Conservation (phyloP, 2,113 vertebrate genomes). For the Tyrannus savana region DNA sequence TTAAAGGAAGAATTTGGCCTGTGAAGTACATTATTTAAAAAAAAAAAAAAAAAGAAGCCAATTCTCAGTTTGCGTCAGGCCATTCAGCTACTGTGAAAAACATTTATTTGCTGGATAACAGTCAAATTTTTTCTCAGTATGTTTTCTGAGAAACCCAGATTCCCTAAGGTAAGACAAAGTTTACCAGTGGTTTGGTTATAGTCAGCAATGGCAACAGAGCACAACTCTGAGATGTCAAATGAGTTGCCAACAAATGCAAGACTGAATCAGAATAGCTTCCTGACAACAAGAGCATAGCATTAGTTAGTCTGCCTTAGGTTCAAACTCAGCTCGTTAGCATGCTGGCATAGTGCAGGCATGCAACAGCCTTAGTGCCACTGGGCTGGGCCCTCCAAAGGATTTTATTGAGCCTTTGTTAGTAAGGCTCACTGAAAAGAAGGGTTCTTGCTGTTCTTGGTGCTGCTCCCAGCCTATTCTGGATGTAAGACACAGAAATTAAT, state of each 20-base stretch:
- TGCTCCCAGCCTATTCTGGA: background rate
- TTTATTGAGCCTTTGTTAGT: background rate
- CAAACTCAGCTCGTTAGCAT: fast-evolving
- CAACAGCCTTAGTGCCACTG: too few relatives aligned
- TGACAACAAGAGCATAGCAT: too few relatives aligned
- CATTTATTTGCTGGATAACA: background rate
- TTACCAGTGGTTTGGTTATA: background rate
- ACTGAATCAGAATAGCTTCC: background rate
- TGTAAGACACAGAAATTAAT: background rate
- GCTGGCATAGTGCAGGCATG: background rate
- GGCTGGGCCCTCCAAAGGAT: fast-evolving
- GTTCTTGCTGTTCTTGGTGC: background rate
- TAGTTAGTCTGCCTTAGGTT: background rate
- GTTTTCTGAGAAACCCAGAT: background rate
- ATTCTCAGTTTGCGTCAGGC: background rate
- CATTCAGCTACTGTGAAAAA: background rate
- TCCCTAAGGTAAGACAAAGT: background rate
- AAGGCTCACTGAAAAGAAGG: background rate
- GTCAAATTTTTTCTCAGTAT: background rate
- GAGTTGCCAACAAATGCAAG: background rate
- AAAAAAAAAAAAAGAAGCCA: background rate
- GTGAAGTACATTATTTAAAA: background rate
- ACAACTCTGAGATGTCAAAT: background rate
- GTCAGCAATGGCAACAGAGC: fast-evolving
- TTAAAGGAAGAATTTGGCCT: background rate